Conservation (phyloP, 2,797 vertebrate species). For the Neomorphus geoffroyi region DNA sequence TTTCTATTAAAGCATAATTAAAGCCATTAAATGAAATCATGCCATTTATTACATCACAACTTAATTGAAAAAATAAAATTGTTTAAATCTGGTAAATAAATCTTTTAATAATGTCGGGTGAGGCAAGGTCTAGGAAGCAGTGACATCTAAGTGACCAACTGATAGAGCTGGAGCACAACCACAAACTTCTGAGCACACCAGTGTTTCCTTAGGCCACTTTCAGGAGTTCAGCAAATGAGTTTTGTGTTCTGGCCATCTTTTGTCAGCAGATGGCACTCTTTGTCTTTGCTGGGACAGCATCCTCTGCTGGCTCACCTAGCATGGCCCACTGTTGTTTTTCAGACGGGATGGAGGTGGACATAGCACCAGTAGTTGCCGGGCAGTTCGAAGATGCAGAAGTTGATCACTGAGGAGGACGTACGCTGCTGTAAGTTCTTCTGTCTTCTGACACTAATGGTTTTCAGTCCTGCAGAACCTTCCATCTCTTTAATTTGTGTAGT, state of each 20-base stretch:
- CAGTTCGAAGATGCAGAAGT: conserved; percentile 98
- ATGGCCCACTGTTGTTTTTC: not conserved
- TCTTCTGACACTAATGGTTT: not conserved
- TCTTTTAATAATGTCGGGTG: not conserved
- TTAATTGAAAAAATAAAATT: not conserved
- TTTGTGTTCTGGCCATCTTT: not conserved
- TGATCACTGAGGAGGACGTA: conserved; percentile 85
- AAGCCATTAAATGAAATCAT: not conserved
- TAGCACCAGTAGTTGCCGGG: conserved; percentile 83
- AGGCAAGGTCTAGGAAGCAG: not conserved
- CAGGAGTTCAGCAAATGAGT: not conserved
- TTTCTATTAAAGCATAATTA: not conserved
- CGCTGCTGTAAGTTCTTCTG: conserved; percentile 20
- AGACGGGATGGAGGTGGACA: conserved; percentile 96
- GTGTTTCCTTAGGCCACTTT: not conserved
- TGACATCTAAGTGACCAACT: fast-evolving
- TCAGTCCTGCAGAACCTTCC: not conserved
- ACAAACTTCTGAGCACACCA: not conserved
- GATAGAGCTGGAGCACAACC: not conserved
- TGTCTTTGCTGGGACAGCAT: not conserved
- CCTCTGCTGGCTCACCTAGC: fast-evolving
- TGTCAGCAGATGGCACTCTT: conserved; percentile 30
- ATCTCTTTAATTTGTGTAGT: not conserved
- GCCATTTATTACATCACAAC: not conserved
- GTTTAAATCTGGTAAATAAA: not conserved